These are phyloP conservation scores for Eristalis pertinax DNA, from an alignment of 2,888 invertebrate species.

Conservation along the genomic window DNA sequence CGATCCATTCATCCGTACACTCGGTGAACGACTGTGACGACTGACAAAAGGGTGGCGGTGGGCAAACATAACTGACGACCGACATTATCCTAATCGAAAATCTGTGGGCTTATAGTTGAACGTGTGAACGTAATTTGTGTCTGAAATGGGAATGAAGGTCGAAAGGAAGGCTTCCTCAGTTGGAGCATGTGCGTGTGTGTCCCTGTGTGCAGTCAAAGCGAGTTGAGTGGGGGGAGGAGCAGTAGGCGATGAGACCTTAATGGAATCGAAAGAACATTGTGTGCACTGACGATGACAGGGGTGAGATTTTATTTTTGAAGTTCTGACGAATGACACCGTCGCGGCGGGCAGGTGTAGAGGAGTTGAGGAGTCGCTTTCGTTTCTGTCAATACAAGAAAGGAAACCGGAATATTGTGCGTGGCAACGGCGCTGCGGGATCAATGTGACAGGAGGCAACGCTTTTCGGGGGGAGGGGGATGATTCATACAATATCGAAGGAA, in stretches of 20 bases:
- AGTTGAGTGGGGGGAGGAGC: not conserved
- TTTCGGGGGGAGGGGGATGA: not conserved
- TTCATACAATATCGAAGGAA: not conserved
- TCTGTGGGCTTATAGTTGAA: constrained; percentile 40
- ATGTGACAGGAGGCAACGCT: too few species aligned
- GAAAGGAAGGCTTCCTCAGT: not conserved
- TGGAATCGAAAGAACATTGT: not conserved
- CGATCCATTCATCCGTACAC: not conserved
- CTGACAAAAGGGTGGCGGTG: not conserved
- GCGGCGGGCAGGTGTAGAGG: not conserved
- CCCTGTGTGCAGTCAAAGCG: not conserved
- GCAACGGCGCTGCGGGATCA: too few species aligned
- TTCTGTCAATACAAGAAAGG: not conserved
- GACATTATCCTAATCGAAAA: constrained; percentile 53
- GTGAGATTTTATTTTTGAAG: constrained; percentile 1
- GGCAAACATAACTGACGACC: constrained; percentile 40
- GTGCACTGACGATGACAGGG: not conserved
- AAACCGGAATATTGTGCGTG: not conserved
- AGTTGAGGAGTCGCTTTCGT: not conserved
- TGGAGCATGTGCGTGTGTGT: not conserved
- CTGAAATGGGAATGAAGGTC: constrained; percentile 7
- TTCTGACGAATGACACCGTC: not conserved
- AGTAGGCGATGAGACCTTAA: not conserved
- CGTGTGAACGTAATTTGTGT: constrained; percentile 48
- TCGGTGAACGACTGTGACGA: not conserved